Base-by-base conservation (phyloP, 2,888 invertebrate genomes). In the Leucophenga maculata region DNA sequence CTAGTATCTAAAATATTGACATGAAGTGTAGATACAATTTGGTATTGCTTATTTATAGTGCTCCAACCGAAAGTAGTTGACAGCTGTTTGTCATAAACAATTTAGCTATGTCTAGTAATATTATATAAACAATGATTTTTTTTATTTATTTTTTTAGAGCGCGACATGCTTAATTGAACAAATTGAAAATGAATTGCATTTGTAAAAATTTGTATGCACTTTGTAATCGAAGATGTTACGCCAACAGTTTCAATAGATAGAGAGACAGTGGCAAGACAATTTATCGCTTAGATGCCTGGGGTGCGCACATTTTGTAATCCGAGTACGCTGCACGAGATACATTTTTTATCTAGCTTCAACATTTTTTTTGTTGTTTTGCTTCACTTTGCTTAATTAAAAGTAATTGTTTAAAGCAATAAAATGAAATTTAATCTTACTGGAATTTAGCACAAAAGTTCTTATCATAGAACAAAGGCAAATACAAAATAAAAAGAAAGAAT, bases 11-110 rank as follows among this genome's bases (percentile, higher is more conserved):
- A 39, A 39, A 32, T 32, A 32, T 6, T 32, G 32, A 32, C 8
- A 32, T 32, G 32, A 32, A 39, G 11, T 39, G 11, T 39, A 39
- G 39, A 39, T 39, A 39, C 8, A 39, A 11, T 39, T 39, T 50
- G n/a, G 50, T 50, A 16, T 50, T 18, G 3, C 6, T 46, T n/a
- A 8, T 50, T 50, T 50, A 18, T n/a, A n/a, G 50, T 16, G 50
- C 6, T n/a, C 50, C 50, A 50, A 4, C 16, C 50, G 3, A 50
- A 69, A 75, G 68, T 14, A 59, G 26, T 59, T 69, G 69, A 62
- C 76, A 76, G 77, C 80, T 77, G 76, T 75, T 74, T 70, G 69
- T 69, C 73, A 73, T 74, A 77, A 75, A 74, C 73, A 72, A 71
- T 62, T 20, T 59, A 11, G 16, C 22, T 32, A 54, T 3, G n/a